Evolutionary conservation across 2,888 invertebrate genomes (phyloP).

Genomic region (Drosophila macrothrix): DNA sequence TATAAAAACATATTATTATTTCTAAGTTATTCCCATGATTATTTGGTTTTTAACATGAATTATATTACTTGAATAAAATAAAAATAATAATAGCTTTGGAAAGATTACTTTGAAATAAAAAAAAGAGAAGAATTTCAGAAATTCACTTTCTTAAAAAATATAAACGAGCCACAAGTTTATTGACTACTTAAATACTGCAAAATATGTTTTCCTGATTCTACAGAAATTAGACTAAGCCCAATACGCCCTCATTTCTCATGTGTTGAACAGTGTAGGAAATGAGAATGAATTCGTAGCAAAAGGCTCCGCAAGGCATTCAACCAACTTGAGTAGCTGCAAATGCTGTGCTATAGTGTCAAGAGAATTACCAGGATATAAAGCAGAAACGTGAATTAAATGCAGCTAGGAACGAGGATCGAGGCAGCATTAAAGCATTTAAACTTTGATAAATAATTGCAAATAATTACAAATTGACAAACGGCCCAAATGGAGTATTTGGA

Average conservation of each 20-base stretch:
- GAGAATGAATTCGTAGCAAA: conserved; percentile 33
- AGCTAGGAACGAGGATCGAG: conserved; percentile 21
- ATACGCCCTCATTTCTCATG: too few species aligned
- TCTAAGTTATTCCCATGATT: background rate
- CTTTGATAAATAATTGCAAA: conserved; percentile 62
- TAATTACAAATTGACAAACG: conserved; percentile 29
- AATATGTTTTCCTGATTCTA: background rate
- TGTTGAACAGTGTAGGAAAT: background rate
- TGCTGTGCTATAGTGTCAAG: conserved; percentile 48
- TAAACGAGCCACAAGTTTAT: background rate
- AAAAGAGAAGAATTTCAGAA: background rate
- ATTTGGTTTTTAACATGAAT: background rate
- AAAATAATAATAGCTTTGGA: background rate
- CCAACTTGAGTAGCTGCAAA: conserved; percentile 73
- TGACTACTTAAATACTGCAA: too few species aligned
- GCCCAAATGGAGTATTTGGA: conserved; percentile 13
- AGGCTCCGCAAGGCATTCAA: conserved; percentile 62
- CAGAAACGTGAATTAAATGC: conserved; percentile 38
- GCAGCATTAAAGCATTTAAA: conserved; percentile 59
- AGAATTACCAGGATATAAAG: conserved; percentile 32
- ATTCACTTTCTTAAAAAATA: background rate
- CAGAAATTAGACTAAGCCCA: background rate
- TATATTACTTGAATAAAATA: background rate
- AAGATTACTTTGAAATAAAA: background rate
- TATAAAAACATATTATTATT: background rate